These are phyloP conservation scores for Anastatus disparis DNA, from an alignment of 1,140 invertebrate genomes.

Conservation along the genomic window DNA sequence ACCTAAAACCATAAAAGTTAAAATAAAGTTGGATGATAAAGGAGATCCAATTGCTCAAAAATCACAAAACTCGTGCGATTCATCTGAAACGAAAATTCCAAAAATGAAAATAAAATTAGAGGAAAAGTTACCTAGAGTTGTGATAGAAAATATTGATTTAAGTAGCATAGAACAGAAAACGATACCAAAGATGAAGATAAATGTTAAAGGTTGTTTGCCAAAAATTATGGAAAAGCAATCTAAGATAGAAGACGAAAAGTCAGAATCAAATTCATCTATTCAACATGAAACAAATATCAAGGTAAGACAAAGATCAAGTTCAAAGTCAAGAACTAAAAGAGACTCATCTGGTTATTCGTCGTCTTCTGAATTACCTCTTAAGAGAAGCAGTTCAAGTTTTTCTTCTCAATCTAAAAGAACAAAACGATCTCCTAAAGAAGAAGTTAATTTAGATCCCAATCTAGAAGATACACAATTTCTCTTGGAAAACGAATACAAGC, in stretches of 20 bases:
- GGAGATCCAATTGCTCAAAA: conserved; percentile 24
- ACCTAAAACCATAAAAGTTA: conserved; percentile 43
- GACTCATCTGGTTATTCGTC: conserved; percentile 35
- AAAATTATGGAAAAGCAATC: conserved; percentile 35
- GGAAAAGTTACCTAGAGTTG: conserved; percentile 54
- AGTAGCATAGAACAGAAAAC: conserved; percentile 46
- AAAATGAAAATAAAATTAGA: conserved; percentile 65
- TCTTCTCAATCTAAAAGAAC: conserved; percentile 42
- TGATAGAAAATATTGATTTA: conserved; percentile 50
- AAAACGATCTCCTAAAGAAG: conserved; percentile 42
- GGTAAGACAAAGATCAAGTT: background rate
- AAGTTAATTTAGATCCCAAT: conserved; percentile 2
- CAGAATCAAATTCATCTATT: background rate
- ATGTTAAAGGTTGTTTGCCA: conserved; percentile 44
- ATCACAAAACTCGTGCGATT: background rate
- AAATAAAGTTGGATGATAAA: conserved; percentile 48
- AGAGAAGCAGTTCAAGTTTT: conserved; percentile 42
- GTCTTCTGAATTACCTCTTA: conserved; percentile 26
- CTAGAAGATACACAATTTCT: conserved; percentile 28
- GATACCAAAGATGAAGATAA: conserved; percentile 58
- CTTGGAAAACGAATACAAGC: conserved; percentile 25
- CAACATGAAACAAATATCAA: conserved; percentile 17
- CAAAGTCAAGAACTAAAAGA: conserved; percentile 39
- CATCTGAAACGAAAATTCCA: conserved; percentile 53
- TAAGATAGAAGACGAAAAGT: background rate